Base-by-base conservation (phyloP, 2,888 invertebrate species). In the Vannuccia rotundouncinata region DNA sequence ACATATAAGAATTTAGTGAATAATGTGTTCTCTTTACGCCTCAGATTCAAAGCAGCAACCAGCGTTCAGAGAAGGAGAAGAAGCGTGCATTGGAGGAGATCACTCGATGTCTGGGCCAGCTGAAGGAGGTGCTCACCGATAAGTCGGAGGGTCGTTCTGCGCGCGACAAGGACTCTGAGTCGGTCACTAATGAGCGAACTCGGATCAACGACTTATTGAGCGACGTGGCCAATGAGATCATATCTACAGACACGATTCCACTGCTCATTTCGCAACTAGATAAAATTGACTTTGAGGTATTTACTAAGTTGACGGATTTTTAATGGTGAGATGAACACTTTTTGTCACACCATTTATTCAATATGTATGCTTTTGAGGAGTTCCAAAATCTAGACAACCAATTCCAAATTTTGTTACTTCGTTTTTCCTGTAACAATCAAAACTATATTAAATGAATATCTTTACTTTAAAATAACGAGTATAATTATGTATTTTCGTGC, bases 21-120 rank as follows among this genome's bases (percentile, higher is more conserved):
- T n/a, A n/a, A n/a, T n/a, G n/a, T n/a, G n/a, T n/a, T n/a, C n/a
- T n/a, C 45, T 17, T 45, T 45, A 45, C 17, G 17, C 45, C 45
- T 45, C 45, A 45, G 45, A 45, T 45, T 17, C 45, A 45, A 45
- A 17, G 45, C 45, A 45, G 45, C 17, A n/a, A n/a, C n/a, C 30
- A 25, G 29, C 27, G 29, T 27, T 10, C 45, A 30, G 79, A 79
- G 27, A 79, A 79, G 77, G 79, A 79, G 28, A 77, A 78, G 22
- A 79, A 78, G 77, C 75, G 74, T 22, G 29, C 77, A n/a, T 25
- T 79, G 13, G 75, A 79, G 10, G 76, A 79, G 74, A 79, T 79
- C 2, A 28, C 79, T 13, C 17, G 75, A n/a, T 79, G 30, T 22
- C 31, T 80, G 0, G 28, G 76, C 31, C 59, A 78, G 17, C 22